These are phyloP conservation scores for Eristalis intricaria DNA, from an alignment of 2,888 invertebrate species.

Conservation along the genomic window DNA sequence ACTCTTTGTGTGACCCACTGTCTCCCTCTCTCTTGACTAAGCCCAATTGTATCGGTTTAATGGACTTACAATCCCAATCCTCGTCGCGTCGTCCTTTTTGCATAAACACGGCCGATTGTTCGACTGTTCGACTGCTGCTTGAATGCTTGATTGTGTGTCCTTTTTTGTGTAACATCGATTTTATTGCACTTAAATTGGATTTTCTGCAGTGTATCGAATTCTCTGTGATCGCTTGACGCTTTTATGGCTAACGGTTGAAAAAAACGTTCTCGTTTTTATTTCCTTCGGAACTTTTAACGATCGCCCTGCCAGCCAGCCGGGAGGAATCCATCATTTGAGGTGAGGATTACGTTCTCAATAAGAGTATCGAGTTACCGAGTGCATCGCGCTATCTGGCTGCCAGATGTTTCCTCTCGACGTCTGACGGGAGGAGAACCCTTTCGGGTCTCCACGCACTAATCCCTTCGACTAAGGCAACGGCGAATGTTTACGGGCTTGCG, in stretches of 20 bases:
- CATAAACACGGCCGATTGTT: conserved; percentile 35
- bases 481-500: conserved; percentile 3
- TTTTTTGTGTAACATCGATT: conserved; percentile 58
- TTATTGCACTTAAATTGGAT: conserved; percentile 67
- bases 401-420: conserved; percentile 57
- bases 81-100: conserved; percentile 50
- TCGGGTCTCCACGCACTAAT: conserved; percentile 42
- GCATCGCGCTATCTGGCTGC: conserved; percentile 16
- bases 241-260: conserved; percentile 67
- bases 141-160: conserved; percentile 21
- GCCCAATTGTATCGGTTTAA: conserved; percentile 80
- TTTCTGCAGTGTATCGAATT: conserved; percentile 67
- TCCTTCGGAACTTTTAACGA: conserved; percentile 54
- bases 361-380: conserved; percentile 60
- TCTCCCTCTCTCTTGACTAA: conserved; percentile 70
- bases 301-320: background rate
- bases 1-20: background rate
- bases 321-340: conserved; percentile 57
- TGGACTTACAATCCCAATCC: conserved; percentile 76
- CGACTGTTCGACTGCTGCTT: background rate
- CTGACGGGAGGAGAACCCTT: conserved; percentile 29
- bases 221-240: conserved; percentile 16
- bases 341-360: conserved; percentile 65
- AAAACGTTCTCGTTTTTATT: conserved; percentile 35
- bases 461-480: conserved; percentile 60